These are phyloP conservation scores for Pimephales promelas DNA, from an alignment of 2,113 vertebrate species.

Conservation along the genomic window DNA sequence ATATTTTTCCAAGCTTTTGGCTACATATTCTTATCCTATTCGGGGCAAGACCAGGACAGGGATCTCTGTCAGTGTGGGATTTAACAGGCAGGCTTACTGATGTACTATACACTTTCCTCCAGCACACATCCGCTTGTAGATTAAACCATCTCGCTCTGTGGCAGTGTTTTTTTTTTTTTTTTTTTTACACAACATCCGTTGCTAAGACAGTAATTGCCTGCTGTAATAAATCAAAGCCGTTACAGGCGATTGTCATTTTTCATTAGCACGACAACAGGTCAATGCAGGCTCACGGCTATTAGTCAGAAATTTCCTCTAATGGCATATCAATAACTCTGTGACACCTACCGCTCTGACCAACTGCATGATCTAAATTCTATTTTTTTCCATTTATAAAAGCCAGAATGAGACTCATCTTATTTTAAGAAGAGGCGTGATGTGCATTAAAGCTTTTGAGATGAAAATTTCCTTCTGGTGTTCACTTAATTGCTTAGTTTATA, in stretches of 20 bases:
- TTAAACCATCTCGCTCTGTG: conserved; percentile 2
- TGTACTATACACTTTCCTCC: conserved; percentile 7
- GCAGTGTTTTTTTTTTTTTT: background rate
- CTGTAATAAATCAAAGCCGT: conserved; percentile 73
- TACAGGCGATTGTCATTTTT: conserved; percentile 66
- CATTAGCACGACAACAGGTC: conserved; percentile 72
- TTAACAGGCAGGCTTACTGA: conserved; percentile 1
- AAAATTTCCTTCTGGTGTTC: conserved; percentile 15
- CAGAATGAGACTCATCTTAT: background rate
- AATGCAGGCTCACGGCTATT: conserved; percentile 58
- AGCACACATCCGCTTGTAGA: conserved; percentile 23
- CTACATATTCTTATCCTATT: background rate
- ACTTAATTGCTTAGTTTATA: conserved; percentile 55
- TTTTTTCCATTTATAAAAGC: conserved; percentile 14
- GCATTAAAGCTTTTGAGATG: conserved; percentile 26
- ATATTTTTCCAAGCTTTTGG: conserved; percentile 21
- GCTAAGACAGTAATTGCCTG: conserved; percentile 69
- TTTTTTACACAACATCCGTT: conserved; percentile 38
- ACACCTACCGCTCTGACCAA: conserved; percentile 32
- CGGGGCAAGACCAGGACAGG: background rate
- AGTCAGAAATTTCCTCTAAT: conserved; percentile 66
- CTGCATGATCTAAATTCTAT: background rate
- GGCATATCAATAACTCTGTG: conserved; percentile 65
- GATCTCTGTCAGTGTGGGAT: conserved; percentile 15
- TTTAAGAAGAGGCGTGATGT: conserved; percentile 21